Conservation (phyloP, 2,797 vertebrate species). For the Podarcis lilfordi region DNA sequence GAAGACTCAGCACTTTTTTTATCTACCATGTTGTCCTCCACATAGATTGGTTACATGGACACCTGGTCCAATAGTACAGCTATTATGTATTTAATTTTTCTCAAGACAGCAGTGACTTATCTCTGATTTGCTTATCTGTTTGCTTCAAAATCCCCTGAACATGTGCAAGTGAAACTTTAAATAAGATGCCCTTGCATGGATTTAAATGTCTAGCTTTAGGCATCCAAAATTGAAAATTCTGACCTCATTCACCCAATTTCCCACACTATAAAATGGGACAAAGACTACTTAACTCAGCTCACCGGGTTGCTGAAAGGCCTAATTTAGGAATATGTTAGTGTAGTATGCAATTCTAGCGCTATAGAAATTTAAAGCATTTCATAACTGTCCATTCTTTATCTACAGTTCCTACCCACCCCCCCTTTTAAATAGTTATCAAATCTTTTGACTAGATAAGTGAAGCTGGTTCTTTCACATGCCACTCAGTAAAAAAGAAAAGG, state of each 20-base stretch:
- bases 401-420: background rate
- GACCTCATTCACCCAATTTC: slow-evolving; percentile 19
- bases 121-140: slow-evolving; percentile 32
- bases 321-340: slow-evolving; percentile 17
- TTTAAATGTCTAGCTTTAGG: slow-evolving; percentile 27
- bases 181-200: background rate
- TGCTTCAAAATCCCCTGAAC: slow-evolving; percentile 15
- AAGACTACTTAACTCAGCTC: slow-evolving; percentile 26
- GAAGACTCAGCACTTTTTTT: background rate
- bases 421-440: slow-evolving; percentile 9
- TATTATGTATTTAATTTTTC: slow-evolving; percentile 17
- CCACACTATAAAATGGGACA: slow-evolving; percentile 14
- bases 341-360: background rate
- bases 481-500: background rate
- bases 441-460: background rate
- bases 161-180: slow-evolving; percentile 8
- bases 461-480: background rate
- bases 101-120: slow-evolving; percentile 13
- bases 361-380: slow-evolving; percentile 14
- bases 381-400: slow-evolving; percentile 12
- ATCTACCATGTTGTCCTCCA: background rate
- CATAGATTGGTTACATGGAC: background rate
- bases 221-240: slow-evolving; percentile 17
- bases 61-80: background rate
- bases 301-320: background rate